Evolutionary conservation across 2,888 invertebrate species (phyloP).

Genomic region (Drosophila nr. perissopoda): DNA sequence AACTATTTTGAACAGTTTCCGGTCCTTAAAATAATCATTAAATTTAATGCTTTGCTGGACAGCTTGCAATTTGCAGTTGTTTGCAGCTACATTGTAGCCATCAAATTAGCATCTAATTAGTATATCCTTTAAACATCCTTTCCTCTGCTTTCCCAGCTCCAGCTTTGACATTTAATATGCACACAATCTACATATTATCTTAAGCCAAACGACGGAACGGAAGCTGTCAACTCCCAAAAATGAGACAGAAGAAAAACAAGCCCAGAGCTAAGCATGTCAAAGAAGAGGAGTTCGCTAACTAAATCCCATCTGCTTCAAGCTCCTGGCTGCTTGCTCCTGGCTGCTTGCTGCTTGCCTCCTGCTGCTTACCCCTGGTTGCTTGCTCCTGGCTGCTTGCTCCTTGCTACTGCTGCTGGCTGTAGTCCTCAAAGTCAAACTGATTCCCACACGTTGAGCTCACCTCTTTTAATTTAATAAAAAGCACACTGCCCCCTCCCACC

Average conservation of each 20-base stretch:
- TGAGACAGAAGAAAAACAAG: neutral
- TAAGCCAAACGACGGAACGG: constrained; percentile 11
- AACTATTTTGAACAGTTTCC: neutral
- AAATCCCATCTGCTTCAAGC: constrained; percentile 10
- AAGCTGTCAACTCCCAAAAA: constrained; percentile 28
- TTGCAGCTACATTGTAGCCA: neutral
- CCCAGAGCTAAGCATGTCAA: constrained; percentile 9
- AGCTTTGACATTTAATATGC: constrained; percentile 2
- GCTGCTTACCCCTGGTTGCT: neutral
- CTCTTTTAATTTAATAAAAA: constrained; percentile 60
- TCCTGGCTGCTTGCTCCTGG: neutral
- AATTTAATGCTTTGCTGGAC: neutral
- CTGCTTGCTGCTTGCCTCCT: neutral
- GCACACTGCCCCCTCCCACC: constrained; percentile 25
- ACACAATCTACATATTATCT: constrained; percentile 31
- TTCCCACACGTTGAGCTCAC: constrained; percentile 19
- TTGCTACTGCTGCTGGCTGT: constrained; percentile 2
- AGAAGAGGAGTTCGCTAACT: constrained; percentile 9
- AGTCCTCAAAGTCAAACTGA: constrained; percentile 1
- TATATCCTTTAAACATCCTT: neutral
- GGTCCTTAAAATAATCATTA: neutral
- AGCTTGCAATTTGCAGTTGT: neutral
- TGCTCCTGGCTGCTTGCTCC: neutral
- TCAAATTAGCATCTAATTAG: neutral
- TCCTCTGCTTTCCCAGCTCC: neutral